Percentiles rank a stretch among this genome's conserved stretches.
phyloP scores from a whole-genome alignment of 2,113 vertebrate genomes.

The Chiloscyllium plagiosum region DNA sequence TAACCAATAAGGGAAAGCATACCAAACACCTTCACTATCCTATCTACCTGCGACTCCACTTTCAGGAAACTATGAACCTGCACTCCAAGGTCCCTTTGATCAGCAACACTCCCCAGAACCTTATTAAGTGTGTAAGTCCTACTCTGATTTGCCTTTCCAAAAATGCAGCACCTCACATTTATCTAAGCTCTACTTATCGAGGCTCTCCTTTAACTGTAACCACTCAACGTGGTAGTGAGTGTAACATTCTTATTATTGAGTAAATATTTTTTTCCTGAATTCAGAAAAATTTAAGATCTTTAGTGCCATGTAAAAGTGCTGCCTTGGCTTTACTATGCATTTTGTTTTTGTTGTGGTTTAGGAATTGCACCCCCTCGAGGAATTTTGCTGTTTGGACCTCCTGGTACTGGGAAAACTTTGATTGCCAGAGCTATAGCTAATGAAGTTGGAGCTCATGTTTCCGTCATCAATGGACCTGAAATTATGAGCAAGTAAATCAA shows the following conservation, averaged over 20 bases:
- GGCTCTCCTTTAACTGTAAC: neutral
- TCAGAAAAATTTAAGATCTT: neutral
- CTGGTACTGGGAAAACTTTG: constrained; percentile 93
- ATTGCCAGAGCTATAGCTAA: constrained; percentile 85
- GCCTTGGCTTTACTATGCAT: neutral
- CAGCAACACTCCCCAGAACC: too few species aligned
- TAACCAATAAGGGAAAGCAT: too few species aligned
- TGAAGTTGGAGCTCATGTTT: constrained; percentile 80
- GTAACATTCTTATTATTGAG: neutral
- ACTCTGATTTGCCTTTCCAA: too few species aligned
- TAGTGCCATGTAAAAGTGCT: neutral
- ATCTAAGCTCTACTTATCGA: too few species aligned
- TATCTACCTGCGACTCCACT: too few species aligned
- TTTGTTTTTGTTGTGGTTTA: constrained; percentile 46
- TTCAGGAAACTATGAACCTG: too few species aligned
- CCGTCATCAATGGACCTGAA: constrained; percentile 89
- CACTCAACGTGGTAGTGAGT: neutral
- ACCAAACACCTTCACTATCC: too few species aligned
- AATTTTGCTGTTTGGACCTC: constrained; percentile 83
- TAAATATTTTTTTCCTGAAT: neutral
- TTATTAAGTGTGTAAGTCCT: too few species aligned
- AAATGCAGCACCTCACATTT: too few species aligned
- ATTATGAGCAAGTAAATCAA: constrained; percentile 88
- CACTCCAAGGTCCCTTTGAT: too few species aligned
- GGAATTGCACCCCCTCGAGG: constrained; percentile 84